Conservation (phyloP, 2,113 vertebrate species). For the Oreochromis spilurus region DNA sequence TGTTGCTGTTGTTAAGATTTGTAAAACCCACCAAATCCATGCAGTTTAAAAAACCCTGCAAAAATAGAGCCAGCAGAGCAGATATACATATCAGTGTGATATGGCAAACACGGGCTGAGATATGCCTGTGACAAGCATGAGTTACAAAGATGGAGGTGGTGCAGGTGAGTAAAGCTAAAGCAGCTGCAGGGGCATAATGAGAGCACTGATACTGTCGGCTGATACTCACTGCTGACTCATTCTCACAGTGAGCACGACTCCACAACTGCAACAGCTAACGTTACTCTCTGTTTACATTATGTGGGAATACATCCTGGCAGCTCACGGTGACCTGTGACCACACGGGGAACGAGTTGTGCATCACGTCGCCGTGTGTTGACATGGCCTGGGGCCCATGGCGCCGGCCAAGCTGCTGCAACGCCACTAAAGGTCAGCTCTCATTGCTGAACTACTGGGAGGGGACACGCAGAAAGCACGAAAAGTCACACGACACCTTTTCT, state of each 20-base stretch:
- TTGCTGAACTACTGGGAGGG: background rate
- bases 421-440: conserved; percentile 8
- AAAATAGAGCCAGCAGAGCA: background rate
- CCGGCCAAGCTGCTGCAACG: background rate
- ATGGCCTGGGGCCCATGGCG: background rate
- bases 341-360: background rate
- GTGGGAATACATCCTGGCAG: conserved; percentile 10
- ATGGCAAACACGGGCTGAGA: background rate
- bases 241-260: background rate
- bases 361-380: conserved; percentile 16
- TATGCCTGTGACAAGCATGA: background rate
- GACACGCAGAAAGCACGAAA: background rate
- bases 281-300: conserved; percentile 21
- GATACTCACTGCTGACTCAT: background rate
- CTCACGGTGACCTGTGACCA: conserved; percentile 15
- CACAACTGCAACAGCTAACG: background rate
- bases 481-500: background rate
- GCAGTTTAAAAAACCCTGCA: background rate
- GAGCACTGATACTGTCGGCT: background rate
- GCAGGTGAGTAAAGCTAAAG: background rate
- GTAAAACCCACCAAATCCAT: background rate
- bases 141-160: background rate
- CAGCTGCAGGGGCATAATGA: background rate
- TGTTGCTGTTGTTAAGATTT: background rate
- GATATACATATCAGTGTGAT: background rate